A percentile compares a stretch with the other conserved stretches of the same genome.
Conservation (phyloP, 2,888 invertebrate species). For the Caradrina kadenii region DNA sequence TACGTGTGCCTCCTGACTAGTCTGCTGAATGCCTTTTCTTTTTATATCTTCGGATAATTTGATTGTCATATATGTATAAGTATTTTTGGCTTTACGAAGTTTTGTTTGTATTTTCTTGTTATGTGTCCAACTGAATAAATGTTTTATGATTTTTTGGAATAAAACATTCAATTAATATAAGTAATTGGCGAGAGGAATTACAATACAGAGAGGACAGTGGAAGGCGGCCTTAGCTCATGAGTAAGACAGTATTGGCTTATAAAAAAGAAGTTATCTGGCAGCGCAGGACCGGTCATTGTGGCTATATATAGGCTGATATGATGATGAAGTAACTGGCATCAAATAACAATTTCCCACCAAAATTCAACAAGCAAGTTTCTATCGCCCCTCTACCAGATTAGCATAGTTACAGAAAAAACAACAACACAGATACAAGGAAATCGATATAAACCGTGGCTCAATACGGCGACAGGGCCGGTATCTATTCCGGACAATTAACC, state of each 20-base stretch:
- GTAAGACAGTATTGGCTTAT: too few species aligned
- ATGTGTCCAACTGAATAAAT: background rate
- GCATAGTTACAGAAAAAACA: conserved; percentile 39
- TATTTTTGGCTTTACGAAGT: conserved; percentile 23
- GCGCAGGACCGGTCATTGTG: too few species aligned
- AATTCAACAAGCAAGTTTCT: background rate
- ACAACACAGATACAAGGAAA: conserved; percentile 29
- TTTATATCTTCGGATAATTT: conserved; percentile 52
- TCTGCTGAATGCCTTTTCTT: conserved; percentile 44
- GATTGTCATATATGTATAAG: conserved; percentile 12
- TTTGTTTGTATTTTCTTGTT: background rate
- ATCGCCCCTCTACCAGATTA: conserved; percentile 18
- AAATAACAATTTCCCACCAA: too few species aligned
- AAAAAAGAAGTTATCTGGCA: too few species aligned
- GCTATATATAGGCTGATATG: too few species aligned
- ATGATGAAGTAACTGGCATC: too few species aligned
- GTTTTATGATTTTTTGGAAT: background rate
- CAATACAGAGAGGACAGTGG: too few species aligned
- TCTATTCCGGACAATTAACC: conserved; percentile 84
- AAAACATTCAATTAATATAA: too few species aligned
- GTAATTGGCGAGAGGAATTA: too few species aligned
- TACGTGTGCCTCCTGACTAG: conserved; percentile 59
- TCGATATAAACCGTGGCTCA: conserved; percentile 50
- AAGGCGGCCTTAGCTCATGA: too few species aligned
- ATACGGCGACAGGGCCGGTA: conserved; percentile 66